These are phyloP conservation scores for Diplodus sargus DNA, from an alignment of 2,797 vertebrate species.

Conservation along the genomic window DNA sequence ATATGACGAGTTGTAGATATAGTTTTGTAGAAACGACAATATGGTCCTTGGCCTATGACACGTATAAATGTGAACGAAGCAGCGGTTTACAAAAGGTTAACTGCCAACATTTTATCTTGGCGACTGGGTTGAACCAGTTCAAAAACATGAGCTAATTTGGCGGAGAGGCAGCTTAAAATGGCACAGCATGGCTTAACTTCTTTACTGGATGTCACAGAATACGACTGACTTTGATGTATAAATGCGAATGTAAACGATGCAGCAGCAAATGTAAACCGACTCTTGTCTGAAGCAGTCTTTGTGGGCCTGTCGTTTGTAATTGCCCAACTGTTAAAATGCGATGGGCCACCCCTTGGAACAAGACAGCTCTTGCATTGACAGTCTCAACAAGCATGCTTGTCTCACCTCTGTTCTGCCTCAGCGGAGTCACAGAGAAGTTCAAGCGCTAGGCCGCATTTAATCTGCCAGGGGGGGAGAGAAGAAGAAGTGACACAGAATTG, in stretches of 20 bases:
- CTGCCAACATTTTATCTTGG: too few relatives aligned
- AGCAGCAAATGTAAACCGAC: conserved; percentile 51
- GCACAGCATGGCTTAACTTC: background rate
- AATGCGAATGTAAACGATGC: conserved; percentile 31
- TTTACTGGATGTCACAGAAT: conserved; percentile 18
- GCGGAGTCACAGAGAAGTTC: conserved; percentile 61
- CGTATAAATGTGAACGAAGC: too few relatives aligned
- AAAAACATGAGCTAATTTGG: too few relatives aligned
- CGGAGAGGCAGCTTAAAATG: background rate
- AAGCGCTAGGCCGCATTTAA: conserved; percentile 65
- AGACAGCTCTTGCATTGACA: conserved; percentile 74
- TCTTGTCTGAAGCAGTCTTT: conserved; percentile 51
- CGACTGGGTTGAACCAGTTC: too few relatives aligned
- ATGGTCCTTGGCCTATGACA: too few relatives aligned
- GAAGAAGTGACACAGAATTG: conserved; percentile 71
- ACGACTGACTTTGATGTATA: conserved; percentile 1
- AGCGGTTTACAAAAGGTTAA: too few relatives aligned
- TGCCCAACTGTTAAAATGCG: conserved; percentile 56
- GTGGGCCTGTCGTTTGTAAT: conserved; percentile 61
- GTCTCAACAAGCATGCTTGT: conserved; percentile 67
- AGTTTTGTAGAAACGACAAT: too few relatives aligned
- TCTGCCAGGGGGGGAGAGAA: conserved; percentile 59
- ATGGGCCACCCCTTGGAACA: conserved; percentile 73
- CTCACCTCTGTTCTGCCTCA: conserved; percentile 74
- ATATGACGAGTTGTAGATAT: too few relatives aligned